A percentile compares a stretch with the other conserved stretches of the same genome.
These are phyloP conservation scores for Nematolebias whitei DNA, from an alignment of 2,113 vertebrate genomes.

Conservation along the genomic window DNA sequence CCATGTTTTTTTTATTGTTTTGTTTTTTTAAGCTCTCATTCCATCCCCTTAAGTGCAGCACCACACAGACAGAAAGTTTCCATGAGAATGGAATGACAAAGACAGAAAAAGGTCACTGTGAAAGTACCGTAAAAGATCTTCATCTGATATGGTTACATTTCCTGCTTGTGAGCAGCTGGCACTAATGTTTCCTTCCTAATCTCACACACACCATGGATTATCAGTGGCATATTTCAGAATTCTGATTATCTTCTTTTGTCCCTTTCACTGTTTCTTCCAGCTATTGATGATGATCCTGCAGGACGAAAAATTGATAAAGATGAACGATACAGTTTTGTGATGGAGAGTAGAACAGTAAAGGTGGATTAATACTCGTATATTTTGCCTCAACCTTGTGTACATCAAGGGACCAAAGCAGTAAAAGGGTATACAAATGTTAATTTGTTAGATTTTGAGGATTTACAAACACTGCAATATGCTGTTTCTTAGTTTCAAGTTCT, in stretches of 20 bases:
- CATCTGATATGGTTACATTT: slow-evolving; percentile 49
- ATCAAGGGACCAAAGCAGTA: slow-evolving; percentile 7
- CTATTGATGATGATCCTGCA: slow-evolving; percentile 24
- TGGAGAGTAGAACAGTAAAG: not conserved
- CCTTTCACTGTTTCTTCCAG: not conserved
- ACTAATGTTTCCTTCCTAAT: slow-evolving; percentile 23
- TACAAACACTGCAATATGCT: slow-evolving; percentile 23
- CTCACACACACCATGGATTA: slow-evolving; percentile 24
- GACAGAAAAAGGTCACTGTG: slow-evolving; percentile 53
- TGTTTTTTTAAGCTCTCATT: slow-evolving; percentile 25
- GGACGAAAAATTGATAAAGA: not conserved
- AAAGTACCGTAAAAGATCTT: slow-evolving; percentile 36
- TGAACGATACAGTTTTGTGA: not conserved
- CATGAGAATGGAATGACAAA: slow-evolving; percentile 55
- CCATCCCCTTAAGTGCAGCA: slow-evolving; percentile 15
- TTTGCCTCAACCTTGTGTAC: not conserved
- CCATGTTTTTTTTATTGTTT: slow-evolving; percentile 19
- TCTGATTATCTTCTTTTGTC: slow-evolving; percentile 23
- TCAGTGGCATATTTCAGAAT: slow-evolving; percentile 13
- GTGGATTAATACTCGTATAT: not conserved
- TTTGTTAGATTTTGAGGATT: slow-evolving; percentile 1
- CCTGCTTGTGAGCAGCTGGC: slow-evolving; percentile 35
- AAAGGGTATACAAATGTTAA: slow-evolving; percentile 1
- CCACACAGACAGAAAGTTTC: slow-evolving; percentile 57
- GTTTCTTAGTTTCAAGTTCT: slow-evolving; percentile 25